Percentiles rank a stretch among this genome's conserved stretches.
Evolutionary conservation across 2,888 invertebrate genomes (phyloP).

Genomic region (Polydrusus tereticollis): DNA sequence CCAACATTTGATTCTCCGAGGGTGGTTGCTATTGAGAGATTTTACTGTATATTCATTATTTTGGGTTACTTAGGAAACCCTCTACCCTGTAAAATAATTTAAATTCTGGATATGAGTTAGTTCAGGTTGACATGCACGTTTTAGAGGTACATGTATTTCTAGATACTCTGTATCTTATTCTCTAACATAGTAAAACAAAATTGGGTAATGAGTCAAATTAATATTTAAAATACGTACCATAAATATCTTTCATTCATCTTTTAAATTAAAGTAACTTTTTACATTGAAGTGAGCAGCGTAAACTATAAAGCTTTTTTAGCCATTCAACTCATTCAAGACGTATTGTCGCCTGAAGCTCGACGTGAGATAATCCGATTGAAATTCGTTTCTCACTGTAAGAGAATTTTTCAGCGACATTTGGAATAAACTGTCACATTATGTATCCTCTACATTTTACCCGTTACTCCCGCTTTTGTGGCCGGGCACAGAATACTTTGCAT

Average conservation of each 20-base stretch:
- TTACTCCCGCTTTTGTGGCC: constrained; percentile 40
- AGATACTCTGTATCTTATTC: no score
- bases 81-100: no score
- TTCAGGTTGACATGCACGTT: no score
- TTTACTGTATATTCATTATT: no score
- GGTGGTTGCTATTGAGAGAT: no score
- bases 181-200: no score
- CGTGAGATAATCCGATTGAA: constrained; percentile 28
- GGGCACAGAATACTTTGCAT: constrained; percentile 60
- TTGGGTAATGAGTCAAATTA: no score
- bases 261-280: background rate
- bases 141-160: no score
- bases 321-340: constrained; percentile 9
- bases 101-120: no score
- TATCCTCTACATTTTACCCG: constrained; percentile 32
- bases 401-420: constrained; percentile 35
- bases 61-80: no score
- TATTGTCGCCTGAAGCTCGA: background rate
- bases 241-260: background rate
- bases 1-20: no score
- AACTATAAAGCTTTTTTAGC: constrained; percentile 16
- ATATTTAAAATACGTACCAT: background rate
- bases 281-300: background rate
- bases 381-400: constrained; percentile 6
- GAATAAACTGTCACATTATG: constrained; percentile 44